Base-by-base conservation (phyloP, 2,797 vertebrate genomes). In the Momotus momota region DNA sequence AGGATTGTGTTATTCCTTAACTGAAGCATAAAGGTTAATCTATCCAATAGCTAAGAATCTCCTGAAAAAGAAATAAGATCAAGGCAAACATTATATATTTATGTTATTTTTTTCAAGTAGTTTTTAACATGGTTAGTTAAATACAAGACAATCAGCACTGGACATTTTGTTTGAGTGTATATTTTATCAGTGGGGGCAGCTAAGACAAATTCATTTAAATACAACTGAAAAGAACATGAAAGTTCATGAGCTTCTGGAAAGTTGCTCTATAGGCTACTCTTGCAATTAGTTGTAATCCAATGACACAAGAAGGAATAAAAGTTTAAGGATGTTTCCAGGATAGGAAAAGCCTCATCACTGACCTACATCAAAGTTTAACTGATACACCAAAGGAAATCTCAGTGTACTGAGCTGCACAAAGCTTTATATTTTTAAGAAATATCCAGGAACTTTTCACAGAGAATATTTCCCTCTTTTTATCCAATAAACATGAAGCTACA, bases 1-100 rank as follows among this genome's bases (percentile, higher is more conserved):
- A 51, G 46, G 38, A 81, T 88, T 92, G 71, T 61, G n/a, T 22
- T 95, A 82, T 55, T 95, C 71, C 86, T 91, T 86, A 97, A 91
- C 45, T 96, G 79, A 86, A 25, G 29, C 40, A 78, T 22, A 64
- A 21, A 60, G 75, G 58, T 69, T 88, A 92, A 94, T 81, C 82
- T 81, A 95, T 77, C 48, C 19, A 27, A 84, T 40, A 90, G 55
- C 9, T 46, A 67, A 72, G 58, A 92, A 92, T 82, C 40, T 84
- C 57, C 82, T 80, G 19, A 57, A 62, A 74, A 94, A 52, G 41
- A 78, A 72, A 71, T 58, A 82, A 77, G 31, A 67, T 27, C 54
- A 75, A 90, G 66, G 90, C 46, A 90, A 91, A 92, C 55, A 58
- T 46, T 60, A 77, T 51, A 55, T 54, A 93, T 62, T 7, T 35